Evolutionary conservation across 2,888 invertebrate species (phyloP), one percentile per base, ranked within the genome.

Genomic region (Cetonia aurata): DNA sequence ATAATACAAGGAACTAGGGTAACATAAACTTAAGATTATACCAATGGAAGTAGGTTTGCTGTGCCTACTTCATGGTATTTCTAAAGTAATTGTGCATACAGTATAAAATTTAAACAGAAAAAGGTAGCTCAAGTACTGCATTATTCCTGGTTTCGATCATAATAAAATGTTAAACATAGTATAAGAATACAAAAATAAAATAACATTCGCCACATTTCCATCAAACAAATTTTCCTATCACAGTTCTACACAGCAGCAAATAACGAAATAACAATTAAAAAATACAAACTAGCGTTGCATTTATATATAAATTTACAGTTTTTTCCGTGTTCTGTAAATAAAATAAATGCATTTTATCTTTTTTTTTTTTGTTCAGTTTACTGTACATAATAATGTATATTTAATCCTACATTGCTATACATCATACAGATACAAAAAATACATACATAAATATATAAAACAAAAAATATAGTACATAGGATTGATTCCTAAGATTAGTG

Each of bases 221-320:
- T 69, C 69, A 50, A 42, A 50, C 15, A 44, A 60, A 55, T 42
- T 55, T 65, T 53, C 77, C 79, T 80, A 80, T 80, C 83, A 83
- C 83, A 83, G 83, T 81, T 76, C 81, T 81, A 81, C 79, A 81
- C 79, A 81, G 80, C 80, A 76, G 79, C 76, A 75, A 48, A 69
- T 59, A 48, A 57, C n/a, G 53, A 67, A 67, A 67, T 67, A 59
- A 59, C 37, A 44, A 60, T 17, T 50, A 52, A 10, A 50, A 41
- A 42, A 66, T 46, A 46, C 55, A 67, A 67, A 67, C 44, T 67
- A 67, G 17, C 15, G 44, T 46, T 42, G 12, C 44, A 53, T 46
- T 67, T 56, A 56, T 56, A 67, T 44, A 67, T 37, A 62, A 25
- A 50, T 50, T 60, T 60, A 60, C 60, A 60, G 6, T 33, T 57